Base-by-base conservation (phyloP, 2,888 invertebrate species). In the Stegophylla sp. region DNA sequence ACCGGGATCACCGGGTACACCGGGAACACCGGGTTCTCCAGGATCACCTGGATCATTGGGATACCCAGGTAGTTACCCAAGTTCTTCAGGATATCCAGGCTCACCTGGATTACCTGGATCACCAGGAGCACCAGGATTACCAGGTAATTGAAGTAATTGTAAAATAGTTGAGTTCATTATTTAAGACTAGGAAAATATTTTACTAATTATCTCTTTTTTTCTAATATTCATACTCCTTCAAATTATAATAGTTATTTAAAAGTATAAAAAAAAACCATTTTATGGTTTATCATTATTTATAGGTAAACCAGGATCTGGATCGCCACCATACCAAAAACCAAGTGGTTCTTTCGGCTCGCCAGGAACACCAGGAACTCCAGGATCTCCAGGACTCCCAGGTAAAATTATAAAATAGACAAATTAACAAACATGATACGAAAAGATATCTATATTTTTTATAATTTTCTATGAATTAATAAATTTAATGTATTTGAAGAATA, bases 11-110 rank as follows among this genome's bases (percentile, higher is more conserved):
- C 41, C 84, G 85, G 48, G 86, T 85, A 10, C 83, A 83, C 3
- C 85, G 28, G 84, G 84, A 0, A 64, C 71, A 0, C 84, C 84
- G 0, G 84, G 83, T 0, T 10, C 74, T 9, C 83, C 83, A 0
- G 84, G 85, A 1, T 4, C 41, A 4, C 43, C 53, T 5, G 75
- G 75, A 0, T 23, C 41, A 23, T 53, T 73, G 53, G 83, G 45
- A 7, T 59, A 69, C 5, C 82, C 82, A 17, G 83, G 83, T 88
- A 48, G 90, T 88, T 56, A 53, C 28, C 83, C 83, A 48, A 84
- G 84, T 28, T 45, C 26, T 1, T 82, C 82, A 9, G 83, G 83
- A 10, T 2, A 20, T 23, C 56, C 71, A 7, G 73, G 73, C 1
- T 77, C 75, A 56, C 86, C 86, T 63, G 83, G 74, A 15, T 48